A percentile compares a stretch with the other conserved stretches of the same genome.
Conservation (phyloP, 2,888 invertebrate species). For the Eurytoma californica region DNA sequence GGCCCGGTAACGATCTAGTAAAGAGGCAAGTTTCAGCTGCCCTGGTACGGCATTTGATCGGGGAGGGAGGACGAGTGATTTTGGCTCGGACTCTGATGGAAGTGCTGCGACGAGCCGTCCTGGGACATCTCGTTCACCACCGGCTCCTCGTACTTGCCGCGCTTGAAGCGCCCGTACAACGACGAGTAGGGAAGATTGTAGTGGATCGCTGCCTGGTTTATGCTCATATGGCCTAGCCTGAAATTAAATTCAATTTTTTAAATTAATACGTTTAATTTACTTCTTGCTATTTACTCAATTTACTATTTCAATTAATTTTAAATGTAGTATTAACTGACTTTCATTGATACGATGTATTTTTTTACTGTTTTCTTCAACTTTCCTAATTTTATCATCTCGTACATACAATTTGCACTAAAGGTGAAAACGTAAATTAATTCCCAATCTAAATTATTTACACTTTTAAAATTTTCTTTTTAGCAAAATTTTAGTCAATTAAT, state of each 20-base stretch:
- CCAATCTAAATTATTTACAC: too few species aligned
- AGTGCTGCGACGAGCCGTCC: conserved; percentile 73
- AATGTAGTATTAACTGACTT: too few species aligned
- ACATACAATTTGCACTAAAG: too few species aligned
- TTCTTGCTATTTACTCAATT: too few species aligned
- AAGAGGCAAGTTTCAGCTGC: conserved; percentile 75
- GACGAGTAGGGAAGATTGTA: conserved; percentile 94
- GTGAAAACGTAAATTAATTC: too few species aligned
- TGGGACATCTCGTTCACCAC: conserved; percentile 72
- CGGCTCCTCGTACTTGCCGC: conserved; percentile 85
- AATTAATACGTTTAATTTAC: too few species aligned
- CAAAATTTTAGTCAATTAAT: too few species aligned
- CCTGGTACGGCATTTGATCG: conserved; percentile 74
- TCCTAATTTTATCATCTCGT: too few species aligned
- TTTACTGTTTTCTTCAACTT: too few species aligned
- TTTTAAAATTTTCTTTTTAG: too few species aligned
- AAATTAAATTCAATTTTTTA: conserved; percentile 57
- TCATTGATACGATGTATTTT: too few species aligned
- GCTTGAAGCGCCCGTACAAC: conserved; percentile 90
- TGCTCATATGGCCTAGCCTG: conserved; percentile 93
- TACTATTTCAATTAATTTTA: too few species aligned
- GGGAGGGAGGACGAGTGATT: conserved; percentile 73
- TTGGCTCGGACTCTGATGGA: conserved; percentile 73
- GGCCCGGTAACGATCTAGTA: conserved; percentile 66
- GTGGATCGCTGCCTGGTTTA: conserved; percentile 94